phyloP scores from a whole-genome alignment of 2,888 invertebrate species.

The Quadriops clusia region DNA sequence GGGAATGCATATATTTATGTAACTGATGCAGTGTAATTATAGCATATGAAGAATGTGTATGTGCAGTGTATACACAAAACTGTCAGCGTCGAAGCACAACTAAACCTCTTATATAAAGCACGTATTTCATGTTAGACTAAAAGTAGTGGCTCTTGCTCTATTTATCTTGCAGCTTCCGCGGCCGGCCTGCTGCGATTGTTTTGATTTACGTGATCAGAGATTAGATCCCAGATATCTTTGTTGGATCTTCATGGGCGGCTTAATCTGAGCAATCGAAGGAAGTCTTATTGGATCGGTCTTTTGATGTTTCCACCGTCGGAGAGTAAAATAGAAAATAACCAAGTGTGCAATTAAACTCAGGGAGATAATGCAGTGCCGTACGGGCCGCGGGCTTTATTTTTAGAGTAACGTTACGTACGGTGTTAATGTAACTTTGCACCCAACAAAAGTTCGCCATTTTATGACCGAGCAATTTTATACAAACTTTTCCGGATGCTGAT shows the following conservation, averaged over 20 bases:
- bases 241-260: neutral
- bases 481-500: too few relatives aligned
- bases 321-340: too few relatives aligned
- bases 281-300: neutral
- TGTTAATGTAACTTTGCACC: neutral
- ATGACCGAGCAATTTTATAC: neutral
- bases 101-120: too few relatives aligned
- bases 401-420: too few relatives aligned
- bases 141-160: conserved; percentile 11
- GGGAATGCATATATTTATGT: too few relatives aligned
- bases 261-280: conserved; percentile 1
- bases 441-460: neutral
- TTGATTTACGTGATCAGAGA: conserved; percentile 17
- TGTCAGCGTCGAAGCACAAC: too few relatives aligned
- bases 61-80: too few relatives aligned
- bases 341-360: too few relatives aligned
- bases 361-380: conserved; percentile 10
- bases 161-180: conserved; percentile 13
- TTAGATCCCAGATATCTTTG: conserved; percentile 10
- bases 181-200: conserved; percentile 15
- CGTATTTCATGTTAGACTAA: conserved; percentile 9
- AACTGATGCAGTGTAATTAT: too few relatives aligned
- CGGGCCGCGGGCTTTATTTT: too few relatives aligned
- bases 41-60: too few relatives aligned
- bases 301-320: neutral